phyloP scores from a whole-genome alignment of 2,797 vertebrate species.

The Molossus alvarezi region DNA sequence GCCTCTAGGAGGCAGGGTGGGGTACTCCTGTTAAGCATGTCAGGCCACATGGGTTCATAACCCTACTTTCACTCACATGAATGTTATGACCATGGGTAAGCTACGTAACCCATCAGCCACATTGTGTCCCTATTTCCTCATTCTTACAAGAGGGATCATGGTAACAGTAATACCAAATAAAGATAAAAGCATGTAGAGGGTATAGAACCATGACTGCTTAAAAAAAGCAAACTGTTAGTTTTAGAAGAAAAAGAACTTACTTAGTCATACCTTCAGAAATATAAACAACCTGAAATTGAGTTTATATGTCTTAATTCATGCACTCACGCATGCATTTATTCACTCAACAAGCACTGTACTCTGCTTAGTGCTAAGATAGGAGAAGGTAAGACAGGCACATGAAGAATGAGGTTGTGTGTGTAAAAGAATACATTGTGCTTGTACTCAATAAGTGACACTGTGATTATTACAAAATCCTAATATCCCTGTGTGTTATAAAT shows the following conservation, averaged over 20 bases:
- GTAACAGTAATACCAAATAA: not conserved
- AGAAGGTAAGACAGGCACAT: not conserved
- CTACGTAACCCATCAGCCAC: not conserved
- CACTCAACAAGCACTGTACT: not conserved
- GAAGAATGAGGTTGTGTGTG: not conserved
- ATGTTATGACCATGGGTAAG: not conserved
- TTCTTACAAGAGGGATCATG: not conserved
- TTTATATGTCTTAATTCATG: not conserved
- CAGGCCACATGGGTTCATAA: not conserved
- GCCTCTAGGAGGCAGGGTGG: not conserved
- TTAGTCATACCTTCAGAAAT: slow-evolving; percentile 22
- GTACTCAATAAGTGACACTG: not conserved
- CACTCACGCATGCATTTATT: not conserved
- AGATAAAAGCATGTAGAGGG: not conserved
- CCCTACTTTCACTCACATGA: not conserved
- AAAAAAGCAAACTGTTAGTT: not conserved
- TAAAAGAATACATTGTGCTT: slow-evolving; percentile 18
- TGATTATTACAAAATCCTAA: not conserved
- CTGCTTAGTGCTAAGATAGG: not conserved
- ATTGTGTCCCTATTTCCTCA: not conserved
- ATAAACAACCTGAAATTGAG: slow-evolving; percentile 19
- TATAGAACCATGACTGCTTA: not conserved
- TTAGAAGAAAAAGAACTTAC: not conserved
- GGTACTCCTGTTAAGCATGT: not conserved
- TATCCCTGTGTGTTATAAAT: not conserved